Conservation (phyloP, 2,888 invertebrate genomes). For the Epiblema foenella region DNA sequence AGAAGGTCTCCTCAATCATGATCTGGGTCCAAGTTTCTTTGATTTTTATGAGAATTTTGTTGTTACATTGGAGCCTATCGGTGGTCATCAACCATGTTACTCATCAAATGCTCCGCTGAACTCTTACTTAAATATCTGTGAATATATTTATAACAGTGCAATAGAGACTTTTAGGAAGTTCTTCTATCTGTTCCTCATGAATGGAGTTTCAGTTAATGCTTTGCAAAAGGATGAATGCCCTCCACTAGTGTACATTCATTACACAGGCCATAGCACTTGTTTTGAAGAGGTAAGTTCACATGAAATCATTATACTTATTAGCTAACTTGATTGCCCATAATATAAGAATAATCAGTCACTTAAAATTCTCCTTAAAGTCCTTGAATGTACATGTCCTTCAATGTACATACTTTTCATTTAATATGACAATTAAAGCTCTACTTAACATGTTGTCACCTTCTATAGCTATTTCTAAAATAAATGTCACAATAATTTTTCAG, state of each 20-base stretch:
- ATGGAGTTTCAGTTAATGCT: constrained; percentile 74
- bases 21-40: constrained; percentile 75
- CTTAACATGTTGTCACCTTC: too few relatives aligned
- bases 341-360: too few relatives aligned
- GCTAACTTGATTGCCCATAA: too few relatives aligned
- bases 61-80: constrained; percentile 61
- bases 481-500: constrained; percentile 63
- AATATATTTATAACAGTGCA: constrained; percentile 72
- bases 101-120: constrained; percentile 70
- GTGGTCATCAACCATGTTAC: constrained; percentile 62
- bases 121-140: constrained; percentile 72
- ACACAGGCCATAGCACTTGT: constrained; percentile 63
- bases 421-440: too few relatives aligned
- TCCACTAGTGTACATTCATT: constrained; percentile 75
- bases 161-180: constrained; percentile 69
- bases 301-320: too few relatives aligned
- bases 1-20: constrained; percentile 66
- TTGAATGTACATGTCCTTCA: too few relatives aligned
- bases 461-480: too few relatives aligned
- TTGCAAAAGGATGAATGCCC: constrained; percentile 72
- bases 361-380: too few relatives aligned
- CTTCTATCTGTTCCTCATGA: constrained; percentile 71
- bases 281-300: constrained; percentile 70
- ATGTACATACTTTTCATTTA: too few relatives aligned
- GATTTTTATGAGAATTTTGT: constrained; percentile 65